Evolutionary conservation across 2,113 vertebrate species (phyloP).

Genomic region (Trematocara zebra): DNA sequence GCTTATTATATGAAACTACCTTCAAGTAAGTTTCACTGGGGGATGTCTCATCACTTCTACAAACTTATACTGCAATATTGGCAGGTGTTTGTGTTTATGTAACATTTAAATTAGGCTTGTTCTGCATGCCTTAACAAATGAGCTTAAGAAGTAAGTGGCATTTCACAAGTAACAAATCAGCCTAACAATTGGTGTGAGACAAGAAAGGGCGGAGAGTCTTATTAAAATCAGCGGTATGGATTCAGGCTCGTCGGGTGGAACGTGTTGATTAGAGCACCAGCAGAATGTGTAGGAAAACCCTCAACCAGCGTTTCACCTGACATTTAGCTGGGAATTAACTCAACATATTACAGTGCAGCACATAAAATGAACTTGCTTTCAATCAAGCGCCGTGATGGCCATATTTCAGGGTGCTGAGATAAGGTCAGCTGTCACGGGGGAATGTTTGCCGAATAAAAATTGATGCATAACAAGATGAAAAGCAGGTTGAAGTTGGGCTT

Average conservation of each 20-base stretch:
- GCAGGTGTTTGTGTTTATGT: not conserved
- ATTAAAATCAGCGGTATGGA: slow-evolving; percentile 27
- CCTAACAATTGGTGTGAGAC: slow-evolving; percentile 9
- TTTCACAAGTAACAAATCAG: slow-evolving; percentile 47
- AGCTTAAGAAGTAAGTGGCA: slow-evolving; percentile 16
- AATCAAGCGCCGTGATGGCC: slow-evolving; percentile 57
- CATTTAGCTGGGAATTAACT: slow-evolving; percentile 74
- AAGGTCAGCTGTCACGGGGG: slow-evolving; percentile 80
- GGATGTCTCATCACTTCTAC: not conserved
- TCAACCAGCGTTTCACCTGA: slow-evolving; percentile 54
- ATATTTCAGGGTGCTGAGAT: slow-evolving; percentile 69
- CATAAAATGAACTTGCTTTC: slow-evolving; percentile 72
- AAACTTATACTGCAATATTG: not conserved
- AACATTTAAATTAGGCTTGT: slow-evolving; percentile 6
- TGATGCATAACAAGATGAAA: slow-evolving; percentile 68
- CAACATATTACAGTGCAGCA: slow-evolving; percentile 59
- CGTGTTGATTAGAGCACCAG: slow-evolving; percentile 25
- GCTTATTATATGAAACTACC: not conserved
- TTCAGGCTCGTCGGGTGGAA: slow-evolving; percentile 26
- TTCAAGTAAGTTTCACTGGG: not conserved
- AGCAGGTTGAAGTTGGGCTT: slow-evolving; percentile 60
- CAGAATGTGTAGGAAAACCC: not conserved
- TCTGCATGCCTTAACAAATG: not conserved
- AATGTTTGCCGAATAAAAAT: slow-evolving; percentile 75
- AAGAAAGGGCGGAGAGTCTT: not conserved